These are phyloP conservation scores for Lucilia sericata DNA, from an alignment of 1,140 invertebrate species.

Conservation along the genomic window DNA sequence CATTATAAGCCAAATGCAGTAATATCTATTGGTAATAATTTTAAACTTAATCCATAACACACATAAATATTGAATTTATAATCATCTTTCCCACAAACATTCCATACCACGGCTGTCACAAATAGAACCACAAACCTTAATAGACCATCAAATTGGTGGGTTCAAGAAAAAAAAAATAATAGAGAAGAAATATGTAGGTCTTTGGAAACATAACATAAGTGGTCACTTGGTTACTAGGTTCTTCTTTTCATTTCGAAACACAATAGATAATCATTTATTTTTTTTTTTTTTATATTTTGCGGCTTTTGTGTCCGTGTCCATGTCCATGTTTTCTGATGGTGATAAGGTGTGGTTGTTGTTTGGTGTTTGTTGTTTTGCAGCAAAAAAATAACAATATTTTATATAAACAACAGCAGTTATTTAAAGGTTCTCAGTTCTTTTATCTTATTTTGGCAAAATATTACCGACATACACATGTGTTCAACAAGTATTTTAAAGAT, in stretches of 20 bases:
- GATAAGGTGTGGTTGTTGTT: conserved; percentile 3
- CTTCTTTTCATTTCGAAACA: neutral
- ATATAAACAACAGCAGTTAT: neutral
- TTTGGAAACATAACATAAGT: neutral
- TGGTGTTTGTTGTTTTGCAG: neutral
- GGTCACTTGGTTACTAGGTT: conserved; percentile 39
- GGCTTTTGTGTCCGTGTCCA: no score
- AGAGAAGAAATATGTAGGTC: conserved; percentile 9
- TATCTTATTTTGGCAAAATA: neutral
- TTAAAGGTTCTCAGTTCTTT: neutral
- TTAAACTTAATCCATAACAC: no score
- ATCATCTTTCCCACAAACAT: neutral
- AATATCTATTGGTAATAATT: no score
- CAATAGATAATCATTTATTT: neutral
- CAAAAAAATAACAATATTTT: neutral
- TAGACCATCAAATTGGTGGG: no score
- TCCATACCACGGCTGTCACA: neutral
- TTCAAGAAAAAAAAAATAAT: neutral
- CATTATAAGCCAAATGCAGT: no score
- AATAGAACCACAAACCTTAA: neutral
- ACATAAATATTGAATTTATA: no score
- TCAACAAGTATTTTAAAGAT: neutral
- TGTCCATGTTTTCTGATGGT: neutral
- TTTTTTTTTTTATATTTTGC: neutral
- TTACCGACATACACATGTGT: neutral